These are phyloP conservation scores for Beaufortia kweichowensis DNA, from an alignment of 2,113 vertebrate genomes.

Conservation along the genomic window DNA sequence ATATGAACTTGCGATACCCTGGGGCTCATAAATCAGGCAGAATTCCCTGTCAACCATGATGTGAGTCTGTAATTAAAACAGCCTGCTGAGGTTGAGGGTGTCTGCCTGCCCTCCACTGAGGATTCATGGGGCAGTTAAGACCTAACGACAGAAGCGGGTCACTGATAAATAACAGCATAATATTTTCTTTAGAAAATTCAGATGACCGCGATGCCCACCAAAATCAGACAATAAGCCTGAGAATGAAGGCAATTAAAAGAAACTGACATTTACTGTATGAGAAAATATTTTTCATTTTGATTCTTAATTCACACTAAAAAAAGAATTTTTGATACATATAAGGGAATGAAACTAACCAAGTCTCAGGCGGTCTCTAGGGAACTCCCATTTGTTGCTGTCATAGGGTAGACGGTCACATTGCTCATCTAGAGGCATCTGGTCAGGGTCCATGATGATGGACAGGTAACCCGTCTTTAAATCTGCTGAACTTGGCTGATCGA, in stretches of 20 bases:
- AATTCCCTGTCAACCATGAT: slow-evolving; percentile 59
- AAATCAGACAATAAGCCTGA: background rate
- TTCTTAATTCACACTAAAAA: background rate
- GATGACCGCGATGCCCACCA: background rate
- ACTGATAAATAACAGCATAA: slow-evolving; percentile 58
- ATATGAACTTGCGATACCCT: slow-evolving; percentile 52
- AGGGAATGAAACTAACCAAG: slow-evolving; percentile 70
- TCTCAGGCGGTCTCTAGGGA: slow-evolving; percentile 86
- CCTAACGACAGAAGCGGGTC: slow-evolving; percentile 57
- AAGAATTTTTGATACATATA: background rate
- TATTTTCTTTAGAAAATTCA: slow-evolving; percentile 39
- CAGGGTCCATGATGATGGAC: slow-evolving; percentile 93
- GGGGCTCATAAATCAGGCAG: slow-evolving; percentile 54
- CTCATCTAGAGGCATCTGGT: slow-evolving; percentile 87
- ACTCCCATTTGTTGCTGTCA: slow-evolving; percentile 93
- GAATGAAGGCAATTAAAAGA: background rate
- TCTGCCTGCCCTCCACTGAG: slow-evolving; percentile 46
- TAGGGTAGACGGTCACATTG: slow-evolving; percentile 91
- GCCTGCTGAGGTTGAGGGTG: slow-evolving; percentile 56
- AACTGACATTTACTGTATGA: too few relatives aligned
- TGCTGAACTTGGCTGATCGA: slow-evolving; percentile 71
- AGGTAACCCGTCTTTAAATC: slow-evolving; percentile 90
- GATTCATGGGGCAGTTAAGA: slow-evolving; percentile 62
- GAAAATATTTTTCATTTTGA: background rate
- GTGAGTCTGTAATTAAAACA: slow-evolving; percentile 67